Evolutionary conservation across 2,797 vertebrate species (phyloP), one percentile per base, ranked within the genome.

Genomic region (Helostoma temminkii): DNA sequence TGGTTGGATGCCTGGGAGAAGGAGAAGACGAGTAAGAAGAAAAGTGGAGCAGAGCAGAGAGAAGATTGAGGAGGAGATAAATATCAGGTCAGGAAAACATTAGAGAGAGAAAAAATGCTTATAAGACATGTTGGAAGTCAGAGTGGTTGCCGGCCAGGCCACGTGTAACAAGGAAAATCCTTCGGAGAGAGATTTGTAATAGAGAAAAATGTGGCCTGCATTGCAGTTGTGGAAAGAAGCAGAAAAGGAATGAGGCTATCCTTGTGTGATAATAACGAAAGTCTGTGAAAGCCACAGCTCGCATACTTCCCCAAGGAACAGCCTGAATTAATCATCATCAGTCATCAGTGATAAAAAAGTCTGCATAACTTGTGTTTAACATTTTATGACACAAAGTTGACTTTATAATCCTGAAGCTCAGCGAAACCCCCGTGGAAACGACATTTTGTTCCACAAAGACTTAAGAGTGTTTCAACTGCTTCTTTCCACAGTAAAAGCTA

Each of bases 1-100:
- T 99, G 96, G 81, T 96, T 98, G 34, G 98, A 97, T 39, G 95
- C 94, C 98, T 99, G 91, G 73, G 91, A 90, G 25, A 71, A 2
- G 79, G 2, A 28, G 58, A 25, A 47, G 36, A 54, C 50, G 22
- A 5, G n/a, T 42, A 22, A 34, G 12, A 34, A 6, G 42, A 3
- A 43, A 52, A 70, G 70, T 28, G 45, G 39, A 59, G 30, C 26
- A 57, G 18, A 46, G 26, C 12, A 5, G 47, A 22, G 32, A 3
- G 41, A 4, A 47, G 59, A 71, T 53, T 26, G 66, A 39, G 46
- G 56, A 49, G 36, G 47, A 66, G 28, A 47, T 68, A 3, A 22
- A 46, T 16, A 25, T 22, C 5, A 6, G 22, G 15, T 19, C 47
- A 62, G 32, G 41, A 49, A 39, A 52, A 47, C 71, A 54, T 16